Evolutionary conservation across 2,113 vertebrate species (phyloP).

Genomic region (Menidia beryllina): DNA sequence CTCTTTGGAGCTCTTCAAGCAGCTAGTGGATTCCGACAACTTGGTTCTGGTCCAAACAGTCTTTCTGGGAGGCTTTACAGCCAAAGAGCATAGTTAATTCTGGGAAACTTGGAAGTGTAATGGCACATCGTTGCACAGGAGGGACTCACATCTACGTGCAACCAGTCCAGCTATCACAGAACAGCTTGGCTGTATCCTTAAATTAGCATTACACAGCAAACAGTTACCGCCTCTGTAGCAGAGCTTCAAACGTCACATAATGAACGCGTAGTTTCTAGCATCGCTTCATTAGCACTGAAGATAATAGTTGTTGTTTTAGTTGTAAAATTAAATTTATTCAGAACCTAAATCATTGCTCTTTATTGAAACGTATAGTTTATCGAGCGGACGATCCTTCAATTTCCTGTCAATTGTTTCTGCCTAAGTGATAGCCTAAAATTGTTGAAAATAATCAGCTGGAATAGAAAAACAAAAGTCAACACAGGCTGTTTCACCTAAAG

Average conservation of each 20-base stretch:
- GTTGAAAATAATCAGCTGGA: neutral
- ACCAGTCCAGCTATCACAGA: neutral
- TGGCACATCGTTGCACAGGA: neutral
- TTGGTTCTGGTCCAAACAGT: neutral
- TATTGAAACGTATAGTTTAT: too few relatives aligned
- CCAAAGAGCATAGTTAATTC: neutral
- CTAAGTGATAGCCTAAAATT: neutral
- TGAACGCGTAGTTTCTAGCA: neutral
- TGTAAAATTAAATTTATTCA: too few relatives aligned
- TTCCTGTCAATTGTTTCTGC: neutral
- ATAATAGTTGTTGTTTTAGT: neutral
- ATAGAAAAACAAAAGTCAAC: neutral
- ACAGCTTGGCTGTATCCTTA: neutral
- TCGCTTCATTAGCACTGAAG: neutral
- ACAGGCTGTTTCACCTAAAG: conserved; percentile 10
- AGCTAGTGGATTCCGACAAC: neutral
- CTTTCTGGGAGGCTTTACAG: neutral
- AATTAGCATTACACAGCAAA: neutral
- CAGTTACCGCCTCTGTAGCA: neutral
- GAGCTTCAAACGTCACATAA: neutral
- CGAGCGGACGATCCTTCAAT: too few relatives aligned
- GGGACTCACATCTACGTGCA: too few relatives aligned
- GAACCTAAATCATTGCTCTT: too few relatives aligned
- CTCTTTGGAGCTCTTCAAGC: neutral
- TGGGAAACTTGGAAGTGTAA: neutral